These are phyloP conservation scores for Montipora capricornis DNA, from an alignment of 64 coral and sea anemone genomes.

Conservation along the genomic window DNA sequence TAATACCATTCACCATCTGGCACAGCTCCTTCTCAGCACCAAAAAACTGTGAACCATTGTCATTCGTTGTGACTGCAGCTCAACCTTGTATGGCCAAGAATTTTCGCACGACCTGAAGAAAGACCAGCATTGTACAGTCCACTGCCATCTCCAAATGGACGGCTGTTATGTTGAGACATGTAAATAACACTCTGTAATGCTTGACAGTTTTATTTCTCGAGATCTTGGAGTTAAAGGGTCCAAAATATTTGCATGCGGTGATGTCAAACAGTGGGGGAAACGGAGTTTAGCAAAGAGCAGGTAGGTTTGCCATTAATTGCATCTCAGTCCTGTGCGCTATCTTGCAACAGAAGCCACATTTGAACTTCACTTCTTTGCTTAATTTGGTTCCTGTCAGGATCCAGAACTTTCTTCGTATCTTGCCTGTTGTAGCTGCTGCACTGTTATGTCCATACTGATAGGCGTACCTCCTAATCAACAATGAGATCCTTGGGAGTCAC, in stretches of 20 bases:
- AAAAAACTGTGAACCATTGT: slow-evolving; percentile 52
- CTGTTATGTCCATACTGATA: too few relatives aligned
- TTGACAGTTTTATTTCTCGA: slow-evolving; percentile 16
- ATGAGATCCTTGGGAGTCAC: too few relatives aligned
- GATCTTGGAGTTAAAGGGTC: slow-evolving; percentile 16
- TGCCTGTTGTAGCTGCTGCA: too few relatives aligned
- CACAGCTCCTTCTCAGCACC: slow-evolving; percentile 23
- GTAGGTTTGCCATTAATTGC: too few relatives aligned
- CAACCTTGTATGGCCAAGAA: slow-evolving; percentile 51
- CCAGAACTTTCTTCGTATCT: too few relatives aligned
- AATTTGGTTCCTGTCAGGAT: too few relatives aligned
- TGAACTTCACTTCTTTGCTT: too few relatives aligned
- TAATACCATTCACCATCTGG: slow-evolving; percentile 42
- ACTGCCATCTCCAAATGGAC: neutral
- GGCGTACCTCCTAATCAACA: too few relatives aligned
- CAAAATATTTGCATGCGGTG: slow-evolving; percentile 53
- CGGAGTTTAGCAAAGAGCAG: neutral
- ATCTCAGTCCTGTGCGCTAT: too few relatives aligned
- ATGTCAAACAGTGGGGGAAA: slow-evolving; percentile 22
- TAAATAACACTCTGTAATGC: slow-evolving; percentile 31
- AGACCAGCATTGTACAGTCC: slow-evolving; percentile 47
- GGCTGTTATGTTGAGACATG: slow-evolving; percentile 46
- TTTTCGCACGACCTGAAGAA: slow-evolving; percentile 47
- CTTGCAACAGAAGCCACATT: too few relatives aligned
- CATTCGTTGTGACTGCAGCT: slow-evolving; percentile 43